phyloP scores from a whole-genome alignment of 2,888 invertebrate species.

The Scaeva pyrastri region DNA sequence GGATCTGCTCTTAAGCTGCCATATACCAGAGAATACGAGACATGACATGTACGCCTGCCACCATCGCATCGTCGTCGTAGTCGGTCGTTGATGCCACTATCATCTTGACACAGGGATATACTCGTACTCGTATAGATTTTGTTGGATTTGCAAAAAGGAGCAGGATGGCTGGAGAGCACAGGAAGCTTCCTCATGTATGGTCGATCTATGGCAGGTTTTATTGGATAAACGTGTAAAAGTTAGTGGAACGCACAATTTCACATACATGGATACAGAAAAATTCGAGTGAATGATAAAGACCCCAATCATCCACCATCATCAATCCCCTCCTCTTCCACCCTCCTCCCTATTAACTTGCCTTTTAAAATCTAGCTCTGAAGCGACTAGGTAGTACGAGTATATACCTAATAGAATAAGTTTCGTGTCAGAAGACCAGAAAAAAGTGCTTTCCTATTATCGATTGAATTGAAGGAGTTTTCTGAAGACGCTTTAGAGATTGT shows the following conservation, averaged over 20 bases:
- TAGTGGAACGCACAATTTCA: constrained; percentile 71
- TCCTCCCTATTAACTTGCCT: constrained; percentile 23
- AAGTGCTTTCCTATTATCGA: constrained; percentile 51
- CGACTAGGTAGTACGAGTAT: too few relatives aligned
- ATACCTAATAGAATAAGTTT: constrained; percentile 60
- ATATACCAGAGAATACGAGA: constrained; percentile 58
- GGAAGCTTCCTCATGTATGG: constrained; percentile 50
- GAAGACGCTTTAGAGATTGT: constrained; percentile 58
- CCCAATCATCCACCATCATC: constrained; percentile 44
- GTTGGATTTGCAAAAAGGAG: constrained; percentile 51
- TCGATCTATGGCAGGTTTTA: constrained; percentile 74
- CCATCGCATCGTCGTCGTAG: neutral
- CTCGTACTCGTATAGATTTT: too few relatives aligned
- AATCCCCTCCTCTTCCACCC: neutral
- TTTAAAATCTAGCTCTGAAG: constrained; percentile 56
- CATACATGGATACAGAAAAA: constrained; percentile 16
- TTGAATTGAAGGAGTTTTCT: constrained; percentile 64
- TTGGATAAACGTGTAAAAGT: constrained; percentile 76
- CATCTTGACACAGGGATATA: constrained; percentile 38
- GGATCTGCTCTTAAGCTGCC: constrained; percentile 45
- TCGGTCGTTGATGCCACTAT: constrained; percentile 36
- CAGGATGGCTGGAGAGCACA: constrained; percentile 2
- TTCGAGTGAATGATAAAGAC: constrained; percentile 46
- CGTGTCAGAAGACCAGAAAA: constrained; percentile 14
- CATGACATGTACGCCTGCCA: constrained; percentile 59